Base-by-base conservation (phyloP, 2,888 invertebrate genomes). In the Uloborus plumipes region DNA sequence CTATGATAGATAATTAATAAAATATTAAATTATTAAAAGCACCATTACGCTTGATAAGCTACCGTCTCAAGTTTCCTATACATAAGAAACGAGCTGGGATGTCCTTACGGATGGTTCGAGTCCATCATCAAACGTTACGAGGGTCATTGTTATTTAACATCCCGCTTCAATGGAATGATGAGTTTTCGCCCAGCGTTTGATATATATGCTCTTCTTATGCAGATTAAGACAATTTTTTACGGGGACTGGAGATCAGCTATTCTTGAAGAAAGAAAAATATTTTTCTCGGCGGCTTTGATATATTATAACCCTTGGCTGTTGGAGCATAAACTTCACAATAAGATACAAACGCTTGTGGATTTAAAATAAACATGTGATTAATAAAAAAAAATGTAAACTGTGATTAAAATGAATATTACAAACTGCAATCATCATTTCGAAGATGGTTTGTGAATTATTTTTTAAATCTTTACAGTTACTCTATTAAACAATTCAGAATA, bases 101-200 rank as follows among this genome's bases (percentile, higher is more conserved):
- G 66, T 72, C 78, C 78, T 66, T n/a, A 61, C n/a, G 72, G 78
- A 72, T 72, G 59, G 51, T 65, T 71, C 47, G 70, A 71, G 77
- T 58, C 77, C 55, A 77, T 77, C 77, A 71, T 55, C 59, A 58
- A 58, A 59, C 75, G 55, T 67, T 64, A 66, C 58, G 18, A 20
- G 51, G 65, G 70, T 79, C 72, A 79, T 79, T 79, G 78, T 79
- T 79, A 79, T 79, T 79, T 72, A 79, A 72, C 72, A 72, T 72
- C 53, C 72, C 18, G 66, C 78, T 53, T 47, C 66, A 72, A 79
- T 72, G 72, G 55, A 58, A 51, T 71, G 72, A 79, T 79, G 78
- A 71, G 72, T 62, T 58, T 65, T 61, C 47, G 70, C 62, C 31
- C 20, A 51, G 61, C 18, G 75, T 76, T 67, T 67, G 75, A 64